Evolutionary conservation across 2,113 vertebrate genomes (phyloP).

Genomic region (Tenrec ecaudatus): DNA sequence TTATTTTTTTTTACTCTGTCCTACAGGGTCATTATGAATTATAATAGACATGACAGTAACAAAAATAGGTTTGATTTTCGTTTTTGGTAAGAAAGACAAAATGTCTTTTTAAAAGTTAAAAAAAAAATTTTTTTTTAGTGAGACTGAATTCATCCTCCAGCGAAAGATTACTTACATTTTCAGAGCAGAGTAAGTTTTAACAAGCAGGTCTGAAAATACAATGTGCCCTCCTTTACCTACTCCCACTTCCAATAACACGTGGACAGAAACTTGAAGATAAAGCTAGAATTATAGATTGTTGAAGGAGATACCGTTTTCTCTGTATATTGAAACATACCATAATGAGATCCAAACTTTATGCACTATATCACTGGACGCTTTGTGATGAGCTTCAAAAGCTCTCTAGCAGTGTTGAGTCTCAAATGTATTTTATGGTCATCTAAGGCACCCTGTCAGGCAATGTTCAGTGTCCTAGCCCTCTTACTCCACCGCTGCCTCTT

Average conservation of each 20-base stretch:
- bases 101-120: too few species aligned
- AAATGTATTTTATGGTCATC: background rate
- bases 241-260: background rate
- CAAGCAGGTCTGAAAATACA: constrained; percentile 7
- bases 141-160: background rate
- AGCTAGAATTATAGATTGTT: background rate
- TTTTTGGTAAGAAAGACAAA: background rate
- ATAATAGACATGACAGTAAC: background rate
- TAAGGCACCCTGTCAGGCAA: background rate
- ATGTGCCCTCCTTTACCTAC: background rate
- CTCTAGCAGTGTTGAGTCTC: background rate
- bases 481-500: background rate
- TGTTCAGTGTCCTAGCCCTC: background rate
- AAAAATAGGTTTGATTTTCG: background rate
- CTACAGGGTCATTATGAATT: background rate
- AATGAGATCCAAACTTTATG: background rate
- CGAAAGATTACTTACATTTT: background rate
- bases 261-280: background rate
- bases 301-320: background rate
- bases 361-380: background rate
- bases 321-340: too few species aligned
- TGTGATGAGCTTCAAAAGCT: background rate
- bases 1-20: background rate
- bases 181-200: background rate
- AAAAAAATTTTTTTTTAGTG: too few species aligned